These are phyloP conservation scores for Microctonus aethiopoides DNA, from an alignment of 2,888 invertebrate genomes.

Conservation along the genomic window DNA sequence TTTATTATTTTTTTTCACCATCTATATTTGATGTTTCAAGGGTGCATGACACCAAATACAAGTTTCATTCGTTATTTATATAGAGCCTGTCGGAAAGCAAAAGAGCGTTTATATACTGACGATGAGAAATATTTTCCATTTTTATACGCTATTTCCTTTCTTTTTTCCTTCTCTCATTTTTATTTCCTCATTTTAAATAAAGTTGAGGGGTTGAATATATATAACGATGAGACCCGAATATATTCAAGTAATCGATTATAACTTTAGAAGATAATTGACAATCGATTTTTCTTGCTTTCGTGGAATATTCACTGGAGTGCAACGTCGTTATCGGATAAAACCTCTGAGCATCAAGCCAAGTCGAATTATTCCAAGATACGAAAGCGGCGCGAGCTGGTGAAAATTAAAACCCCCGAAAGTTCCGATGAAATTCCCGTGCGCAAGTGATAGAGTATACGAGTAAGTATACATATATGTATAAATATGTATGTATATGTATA, in stretches of 20 bases:
- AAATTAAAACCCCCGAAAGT: conserved; percentile 57
- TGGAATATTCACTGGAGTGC: background rate
- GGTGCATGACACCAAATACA: conserved; percentile 22
- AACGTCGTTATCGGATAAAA: conserved; percentile 18
- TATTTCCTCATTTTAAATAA: background rate
- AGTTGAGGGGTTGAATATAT: background rate
- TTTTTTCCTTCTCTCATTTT: conserved; percentile 14
- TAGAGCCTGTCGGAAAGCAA: conserved; percentile 18
- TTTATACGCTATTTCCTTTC: conserved; percentile 11
- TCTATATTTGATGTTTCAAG: background rate
- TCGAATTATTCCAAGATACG: conserved; percentile 27
- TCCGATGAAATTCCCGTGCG: conserved; percentile 16
- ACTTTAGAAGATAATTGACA: background rate
- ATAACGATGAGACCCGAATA: background rate
- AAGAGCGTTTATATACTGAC: conserved; percentile 5
- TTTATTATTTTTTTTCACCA: background rate
- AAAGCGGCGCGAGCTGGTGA: conserved; percentile 34
- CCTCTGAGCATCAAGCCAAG: conserved; percentile 7
- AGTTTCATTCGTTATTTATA: conserved; percentile 45
- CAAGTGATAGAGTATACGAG: background rate
- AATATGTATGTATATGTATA: too few species aligned
- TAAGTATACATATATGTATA: too few species aligned
- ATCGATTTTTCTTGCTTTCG: background rate
- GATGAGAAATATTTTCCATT: conserved; percentile 13
- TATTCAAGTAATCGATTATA: background rate